Evolutionary conservation across 2,888 invertebrate species (phyloP).

Genomic region (Sabellastarte sp.): DNA sequence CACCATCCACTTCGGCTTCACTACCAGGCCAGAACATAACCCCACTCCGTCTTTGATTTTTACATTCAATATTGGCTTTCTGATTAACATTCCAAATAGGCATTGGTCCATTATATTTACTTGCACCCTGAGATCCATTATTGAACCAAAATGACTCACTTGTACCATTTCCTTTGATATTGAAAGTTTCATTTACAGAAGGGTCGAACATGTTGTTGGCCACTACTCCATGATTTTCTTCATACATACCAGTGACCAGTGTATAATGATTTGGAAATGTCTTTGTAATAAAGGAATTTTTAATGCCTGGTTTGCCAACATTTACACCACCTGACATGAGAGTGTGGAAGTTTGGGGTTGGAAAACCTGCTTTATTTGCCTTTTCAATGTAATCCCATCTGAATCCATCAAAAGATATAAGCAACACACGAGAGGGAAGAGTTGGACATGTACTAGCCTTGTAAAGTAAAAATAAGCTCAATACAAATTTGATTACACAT

Average conservation of each 20-base stretch:
- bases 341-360: slow-evolving; percentile 66
- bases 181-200: slow-evolving; percentile 37
- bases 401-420: slow-evolving; percentile 74
- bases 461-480: no score
- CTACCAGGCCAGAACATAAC: slow-evolving; percentile 74
- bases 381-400: slow-evolving; percentile 68
- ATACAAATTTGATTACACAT: no score
- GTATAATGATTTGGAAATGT: slow-evolving; percentile 76
- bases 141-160: slow-evolving; percentile 63
- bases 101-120: slow-evolving; percentile 31
- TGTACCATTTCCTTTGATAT: slow-evolving; percentile 13
- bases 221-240: slow-evolving; percentile 71
- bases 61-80: no score
- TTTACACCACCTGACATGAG: slow-evolving; percentile 66
- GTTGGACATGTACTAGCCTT: no score
- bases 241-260: slow-evolving; percentile 66
- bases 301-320: slow-evolving; percentile 54
- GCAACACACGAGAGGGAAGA: no score
- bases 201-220: slow-evolving; percentile 68
- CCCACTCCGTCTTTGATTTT: slow-evolving; percentile 65
- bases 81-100: slow-evolving; percentile 59
- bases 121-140: slow-evolving; percentile 44
- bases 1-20: slow-evolving; percentile 56
- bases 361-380: slow-evolving; percentile 39
- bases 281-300: slow-evolving; percentile 64